These are phyloP conservation scores for Ursus arctos DNA, from an alignment of 2,113 vertebrate genomes.

Conservation along the genomic window DNA sequence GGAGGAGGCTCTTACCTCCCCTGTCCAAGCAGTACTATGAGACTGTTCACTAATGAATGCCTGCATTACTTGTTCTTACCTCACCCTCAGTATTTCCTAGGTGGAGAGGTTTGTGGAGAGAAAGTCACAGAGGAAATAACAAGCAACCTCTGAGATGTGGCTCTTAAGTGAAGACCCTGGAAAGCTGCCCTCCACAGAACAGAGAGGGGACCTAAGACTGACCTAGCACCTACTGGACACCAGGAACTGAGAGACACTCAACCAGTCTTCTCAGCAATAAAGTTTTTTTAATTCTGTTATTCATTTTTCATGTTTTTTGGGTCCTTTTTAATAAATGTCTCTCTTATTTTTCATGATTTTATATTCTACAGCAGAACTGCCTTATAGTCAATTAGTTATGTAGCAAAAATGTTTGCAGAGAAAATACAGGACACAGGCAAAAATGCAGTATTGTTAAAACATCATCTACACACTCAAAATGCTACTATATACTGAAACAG, in stretches of 20 bases:
- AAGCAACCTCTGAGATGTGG: neutral
- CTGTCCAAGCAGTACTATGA: neutral
- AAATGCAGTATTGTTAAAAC: neutral
- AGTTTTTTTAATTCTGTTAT: neutral
- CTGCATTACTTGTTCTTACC: neutral
- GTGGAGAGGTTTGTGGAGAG: neutral
- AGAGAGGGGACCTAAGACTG: neutral
- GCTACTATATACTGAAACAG: neutral
- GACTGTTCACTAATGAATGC: neutral
- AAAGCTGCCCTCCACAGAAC: neutral
- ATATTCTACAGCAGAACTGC: neutral
- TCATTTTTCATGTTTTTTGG: neutral
- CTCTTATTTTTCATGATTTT: neutral
- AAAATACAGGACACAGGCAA: neutral
- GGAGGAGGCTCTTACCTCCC: neutral
- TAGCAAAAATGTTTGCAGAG: neutral
- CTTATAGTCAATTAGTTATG: neutral
- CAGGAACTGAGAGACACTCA: neutral
- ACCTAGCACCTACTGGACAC: neutral
- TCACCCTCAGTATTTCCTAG: neutral
- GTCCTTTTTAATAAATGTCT: neutral
- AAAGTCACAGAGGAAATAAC: neutral
- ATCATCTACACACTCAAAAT: neutral
- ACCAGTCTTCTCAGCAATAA: neutral
- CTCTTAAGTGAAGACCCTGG: neutral